Base-by-base conservation (phyloP, 2,113 vertebrate species). In the Syrmaticus mikado region DNA sequence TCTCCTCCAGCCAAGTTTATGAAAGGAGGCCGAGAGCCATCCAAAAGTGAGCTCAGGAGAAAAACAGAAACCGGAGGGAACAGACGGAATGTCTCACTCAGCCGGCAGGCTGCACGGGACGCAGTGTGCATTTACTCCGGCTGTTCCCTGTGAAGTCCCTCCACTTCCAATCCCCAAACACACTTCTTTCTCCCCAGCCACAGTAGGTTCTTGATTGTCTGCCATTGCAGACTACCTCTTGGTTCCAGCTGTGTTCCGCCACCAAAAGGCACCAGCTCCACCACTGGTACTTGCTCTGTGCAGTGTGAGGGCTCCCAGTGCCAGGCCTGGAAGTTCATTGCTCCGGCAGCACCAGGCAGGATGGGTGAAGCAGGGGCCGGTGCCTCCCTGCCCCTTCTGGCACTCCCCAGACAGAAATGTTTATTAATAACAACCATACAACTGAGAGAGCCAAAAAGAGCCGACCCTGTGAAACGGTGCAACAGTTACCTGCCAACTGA, bases 401-500 rank as follows among this genome's bases (percentile, higher is more conserved):
- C 38, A 53, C 64, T 70, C 41, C 55, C 68, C 88, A 87, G 38
- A 83, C 43, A 30, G 50, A 82, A 74, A 72, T 86, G 4, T 86
- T 92, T 86, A 73, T 76, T 79, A 80, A 73, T 52, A 83, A 40
- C 38, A 65, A 90, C 21, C 48, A 60, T 76, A 66, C 45, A 50
- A 40, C 22, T 60, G 92, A 70, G 28, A 61, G 43, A 70, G 22
- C 27, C 55, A 70, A 83, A 82, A 84, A 32, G 64, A 87, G 60
- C 58, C 90, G 40, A 66, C 30, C 79, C 52, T 68, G 78, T 6
- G 7, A 92, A 93, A 93, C 18, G 9, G 55, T 18, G 61, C 79
- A 80, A 76, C 75, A 90, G 91, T 85, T 96, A 94, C 92, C 89
- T 95, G 90, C 78, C 92, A 93, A 19, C 73, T 52, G 81, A 95